phyloP scores from a whole-genome alignment of 2,113 vertebrate genomes.

The Agapornis roseicollis region DNA sequence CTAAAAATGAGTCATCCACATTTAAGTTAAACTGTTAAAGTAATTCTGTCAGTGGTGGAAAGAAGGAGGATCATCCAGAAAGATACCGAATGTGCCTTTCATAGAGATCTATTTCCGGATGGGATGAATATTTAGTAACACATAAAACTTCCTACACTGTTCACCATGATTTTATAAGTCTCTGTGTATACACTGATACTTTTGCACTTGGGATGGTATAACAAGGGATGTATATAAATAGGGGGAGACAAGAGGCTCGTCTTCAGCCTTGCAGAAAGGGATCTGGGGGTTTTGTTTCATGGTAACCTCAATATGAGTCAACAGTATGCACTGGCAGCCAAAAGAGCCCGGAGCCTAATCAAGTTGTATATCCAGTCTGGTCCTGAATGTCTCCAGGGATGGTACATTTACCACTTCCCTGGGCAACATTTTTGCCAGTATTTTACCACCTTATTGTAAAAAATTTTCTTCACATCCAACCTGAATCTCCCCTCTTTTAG shows the following conservation, averaged over 20 bases:
- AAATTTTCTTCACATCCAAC: not conserved
- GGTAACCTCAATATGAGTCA: not conserved
- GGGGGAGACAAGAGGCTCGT: accelerated
- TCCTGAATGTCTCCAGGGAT: not conserved
- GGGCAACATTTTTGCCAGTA: not conserved
- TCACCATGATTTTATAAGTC: not conserved
- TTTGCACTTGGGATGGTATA: not conserved
- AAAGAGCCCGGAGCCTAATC: not conserved
- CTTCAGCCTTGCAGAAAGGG: not conserved
- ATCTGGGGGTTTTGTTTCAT: not conserved
- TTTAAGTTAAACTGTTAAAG: not conserved
- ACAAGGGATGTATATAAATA: not conserved
- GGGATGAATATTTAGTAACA: not conserved
- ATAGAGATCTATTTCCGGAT: not conserved
- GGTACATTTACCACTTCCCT: not conserved
- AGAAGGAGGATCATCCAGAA: not conserved
- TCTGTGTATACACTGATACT: not conserved
- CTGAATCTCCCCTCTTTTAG: not conserved
- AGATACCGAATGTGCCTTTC: not conserved
- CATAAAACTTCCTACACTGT: not conserved
- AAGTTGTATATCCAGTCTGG: not conserved
- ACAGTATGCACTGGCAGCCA: not conserved
- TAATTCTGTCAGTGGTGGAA: not conserved
- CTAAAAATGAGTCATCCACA: not conserved
- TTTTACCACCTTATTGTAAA: not conserved